Percentiles rank a stretch among this genome's conserved stretches.
phyloP scores from a whole-genome alignment of 2,113 vertebrate genomes.

The Odontesthes bonariensis region DNA sequence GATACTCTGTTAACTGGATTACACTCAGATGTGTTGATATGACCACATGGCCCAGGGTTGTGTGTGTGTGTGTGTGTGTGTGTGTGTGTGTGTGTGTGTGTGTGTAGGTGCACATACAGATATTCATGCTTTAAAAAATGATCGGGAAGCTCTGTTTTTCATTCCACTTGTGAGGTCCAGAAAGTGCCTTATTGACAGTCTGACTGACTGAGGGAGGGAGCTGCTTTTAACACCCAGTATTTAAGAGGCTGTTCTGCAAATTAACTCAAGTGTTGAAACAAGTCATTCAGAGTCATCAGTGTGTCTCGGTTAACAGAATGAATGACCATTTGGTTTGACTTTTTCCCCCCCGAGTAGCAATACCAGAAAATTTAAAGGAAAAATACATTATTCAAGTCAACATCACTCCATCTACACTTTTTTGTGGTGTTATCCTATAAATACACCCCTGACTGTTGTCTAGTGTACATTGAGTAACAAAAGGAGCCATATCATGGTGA shows the following conservation, averaged over 20 bases:
- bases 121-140: slow-evolving; percentile 55
- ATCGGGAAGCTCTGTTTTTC: slow-evolving; percentile 49
- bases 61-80: slow-evolving; percentile 47
- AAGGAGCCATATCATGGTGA: not conserved
- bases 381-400: not conserved
- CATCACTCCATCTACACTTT: no score
- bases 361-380: not conserved
- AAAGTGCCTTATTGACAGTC: slow-evolving; percentile 23
- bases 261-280: slow-evolving; percentile 14
- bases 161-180: slow-evolving; percentile 75
- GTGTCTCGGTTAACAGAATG: slow-evolving; percentile 4
- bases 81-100: not conserved
- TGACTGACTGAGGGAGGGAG: slow-evolving; percentile 11
- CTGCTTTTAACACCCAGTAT: slow-evolving; percentile 15
- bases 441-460: not conserved
- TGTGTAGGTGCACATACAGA: slow-evolving; percentile 38
- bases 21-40: slow-evolving; percentile 80
- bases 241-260: slow-evolving; percentile 24
- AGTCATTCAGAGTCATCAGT: slow-evolving; percentile 8
- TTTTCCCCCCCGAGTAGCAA: not conserved
- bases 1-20: slow-evolving; percentile 83
- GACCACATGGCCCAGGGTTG: slow-evolving; percentile 74
- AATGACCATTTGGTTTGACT: slow-evolving; percentile 7
- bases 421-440: no score
- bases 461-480: not conserved